Evolutionary conservation across 2,113 vertebrate genomes (phyloP).

Genomic region (Rhinopomastus cyanomelas): DNA sequence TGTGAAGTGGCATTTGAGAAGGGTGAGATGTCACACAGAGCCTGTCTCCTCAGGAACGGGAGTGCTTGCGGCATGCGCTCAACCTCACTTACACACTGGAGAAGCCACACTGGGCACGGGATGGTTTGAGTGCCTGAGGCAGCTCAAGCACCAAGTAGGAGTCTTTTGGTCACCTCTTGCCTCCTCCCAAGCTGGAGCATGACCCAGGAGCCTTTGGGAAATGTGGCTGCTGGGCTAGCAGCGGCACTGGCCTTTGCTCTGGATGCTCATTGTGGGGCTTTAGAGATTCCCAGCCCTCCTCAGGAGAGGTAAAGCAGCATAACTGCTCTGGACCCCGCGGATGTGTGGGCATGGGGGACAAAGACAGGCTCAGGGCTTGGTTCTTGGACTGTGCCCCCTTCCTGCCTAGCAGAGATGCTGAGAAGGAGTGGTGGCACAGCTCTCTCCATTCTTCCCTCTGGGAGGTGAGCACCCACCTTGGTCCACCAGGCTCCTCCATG

Average conservation of each 20-base stretch:
- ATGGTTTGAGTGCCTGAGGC: background rate
- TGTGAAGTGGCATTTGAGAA: background rate
- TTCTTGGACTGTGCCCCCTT: background rate
- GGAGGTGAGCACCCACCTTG: background rate
- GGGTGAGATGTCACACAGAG: background rate
- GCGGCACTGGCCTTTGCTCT: background rate
- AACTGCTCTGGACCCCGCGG: background rate
- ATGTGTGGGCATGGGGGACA: background rate
- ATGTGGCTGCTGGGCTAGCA: background rate
- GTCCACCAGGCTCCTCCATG: background rate
- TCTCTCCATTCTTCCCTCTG: background rate
- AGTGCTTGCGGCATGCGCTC: background rate
- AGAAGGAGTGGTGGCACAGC: background rate
- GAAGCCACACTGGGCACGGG: background rate
- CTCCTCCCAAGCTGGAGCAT: background rate
- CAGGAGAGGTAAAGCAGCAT: background rate
- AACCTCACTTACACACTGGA: too few relatives aligned
- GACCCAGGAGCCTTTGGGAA: background rate
- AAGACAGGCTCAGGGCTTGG: background rate
- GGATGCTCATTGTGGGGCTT: slow-evolving; percentile 18
- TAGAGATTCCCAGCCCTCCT: background rate
- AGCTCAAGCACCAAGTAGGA: background rate
- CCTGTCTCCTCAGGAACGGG: background rate
- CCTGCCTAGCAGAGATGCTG: background rate
- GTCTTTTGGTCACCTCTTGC: background rate